phyloP scores from a whole-genome alignment of 2,888 invertebrate species.

The Oligia fasciuncula region DNA sequence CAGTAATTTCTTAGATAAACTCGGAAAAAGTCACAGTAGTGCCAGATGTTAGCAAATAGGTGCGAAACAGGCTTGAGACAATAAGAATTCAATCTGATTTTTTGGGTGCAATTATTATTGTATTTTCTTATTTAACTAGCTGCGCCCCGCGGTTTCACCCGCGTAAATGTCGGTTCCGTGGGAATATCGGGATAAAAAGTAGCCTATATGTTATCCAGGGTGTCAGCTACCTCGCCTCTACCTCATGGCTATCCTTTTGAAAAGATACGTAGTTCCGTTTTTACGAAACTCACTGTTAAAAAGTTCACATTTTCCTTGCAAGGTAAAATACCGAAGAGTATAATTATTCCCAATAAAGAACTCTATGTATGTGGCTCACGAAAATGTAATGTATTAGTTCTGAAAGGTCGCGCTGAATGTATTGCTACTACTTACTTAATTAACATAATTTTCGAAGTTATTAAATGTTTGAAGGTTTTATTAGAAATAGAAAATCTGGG shows the following conservation, averaged over 20 bases:
- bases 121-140: no score
- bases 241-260: neutral
- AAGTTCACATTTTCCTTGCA: neutral
- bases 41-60: no score
- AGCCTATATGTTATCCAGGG: no score
- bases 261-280: neutral
- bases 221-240: no score
- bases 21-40: no score
- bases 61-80: neutral
- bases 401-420: slow-evolving; percentile 37
- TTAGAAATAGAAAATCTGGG: no score
- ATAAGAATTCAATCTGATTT: neutral
- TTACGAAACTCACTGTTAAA: neutral
- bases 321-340: neutral
- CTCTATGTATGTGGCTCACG: slow-evolving; percentile 36
- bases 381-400: slow-evolving; percentile 40
- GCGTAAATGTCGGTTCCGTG: no score
- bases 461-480: slow-evolving; percentile 20
- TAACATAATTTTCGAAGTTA: slow-evolving; percentile 42
- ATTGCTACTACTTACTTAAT: slow-evolving; percentile 28
- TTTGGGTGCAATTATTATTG: no score
- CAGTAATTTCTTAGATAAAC: no score
- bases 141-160: no score
- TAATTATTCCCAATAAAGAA: slow-evolving; percentile 26
- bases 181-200: no score